Evolutionary conservation across 2,888 invertebrate genomes (phyloP), one percentile per base, ranked within the genome.

Genomic region (Agriopis leucophaearia): DNA sequence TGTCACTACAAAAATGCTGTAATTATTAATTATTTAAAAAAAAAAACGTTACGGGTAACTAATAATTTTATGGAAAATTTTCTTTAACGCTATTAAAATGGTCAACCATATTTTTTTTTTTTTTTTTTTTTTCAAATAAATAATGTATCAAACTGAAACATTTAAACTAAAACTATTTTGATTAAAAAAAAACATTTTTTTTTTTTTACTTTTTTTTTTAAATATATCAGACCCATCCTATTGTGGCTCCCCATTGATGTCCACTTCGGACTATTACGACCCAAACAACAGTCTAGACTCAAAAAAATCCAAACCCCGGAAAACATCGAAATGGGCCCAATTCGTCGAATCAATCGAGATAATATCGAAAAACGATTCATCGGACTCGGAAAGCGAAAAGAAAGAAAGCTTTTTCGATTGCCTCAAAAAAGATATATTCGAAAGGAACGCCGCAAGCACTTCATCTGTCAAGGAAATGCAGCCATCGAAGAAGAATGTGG

Each of bases 291-390:
- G 12, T 0, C 45, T 27, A 48, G 35, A 18, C 1, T 12, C 38
- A 66, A 74, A 61, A 71, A 76, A 73, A 42, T 13, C 47, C 47
- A 74, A 77, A 52, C 12, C 58, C 7, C 68, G 4, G 40, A 83
- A 76, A 75, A 72, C 72, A 38, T 81, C 86, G 0, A 88, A 84
- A 79, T 89, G 88, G 89, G 73, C 85, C 0, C 87, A 88, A 36
- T 89, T 88, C 47, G 81, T 89, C 15, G 90, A 89, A 15, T 85
- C 89, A 0, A 82, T 89, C 7, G 88, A 89, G 12, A 77, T 80
- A 0, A 60, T 84, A 6, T 71, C 86, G 0, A 85, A 80, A 72
- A 79, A 87, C 40, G 85, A 86, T 1, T 83, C 86, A 0, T 85
- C 81, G 0, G 87, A 87, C 8, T 76, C 76, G 77, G 18, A 77